These are phyloP conservation scores for Falco columbarius DNA, from an alignment of 2,797 vertebrate species.

Conservation along the genomic window DNA sequence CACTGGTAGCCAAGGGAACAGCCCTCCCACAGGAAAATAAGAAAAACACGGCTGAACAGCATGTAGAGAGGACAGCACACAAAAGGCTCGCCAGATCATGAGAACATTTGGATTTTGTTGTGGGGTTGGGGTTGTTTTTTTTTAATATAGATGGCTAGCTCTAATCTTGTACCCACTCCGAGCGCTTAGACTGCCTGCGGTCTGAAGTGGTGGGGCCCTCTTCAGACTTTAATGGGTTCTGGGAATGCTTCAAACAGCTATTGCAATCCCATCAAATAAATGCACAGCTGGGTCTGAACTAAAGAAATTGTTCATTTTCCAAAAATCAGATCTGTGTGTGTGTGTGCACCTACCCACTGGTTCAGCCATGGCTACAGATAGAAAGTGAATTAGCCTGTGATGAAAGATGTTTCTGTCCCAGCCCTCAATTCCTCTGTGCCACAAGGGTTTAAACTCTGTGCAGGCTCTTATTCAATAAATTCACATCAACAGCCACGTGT, in stretches of 20 bases:
- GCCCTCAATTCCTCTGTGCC: not conserved
- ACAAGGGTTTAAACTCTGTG: not conserved
- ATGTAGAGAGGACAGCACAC: not conserved
- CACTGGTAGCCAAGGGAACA: slow-evolving; percentile 55
- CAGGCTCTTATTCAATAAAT: not conserved
- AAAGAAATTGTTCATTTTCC: not conserved
- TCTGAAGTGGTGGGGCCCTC: not conserved
- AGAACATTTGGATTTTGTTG: slow-evolving; percentile 13
- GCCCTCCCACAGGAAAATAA: not conserved
- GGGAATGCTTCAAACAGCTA: slow-evolving; percentile 16
- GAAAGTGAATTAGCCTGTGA: not conserved
- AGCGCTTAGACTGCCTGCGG: not conserved
- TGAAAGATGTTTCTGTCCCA: not conserved
- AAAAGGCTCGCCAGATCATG: not conserved
- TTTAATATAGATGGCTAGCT: not conserved
- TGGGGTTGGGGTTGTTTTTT: not conserved
- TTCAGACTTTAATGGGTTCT: slow-evolving; percentile 43
- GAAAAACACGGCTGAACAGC: not conserved
- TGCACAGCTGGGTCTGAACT: not conserved
- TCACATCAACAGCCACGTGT: not conserved
- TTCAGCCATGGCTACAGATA: not conserved
- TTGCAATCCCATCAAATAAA: not conserved
- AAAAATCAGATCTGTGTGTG: not conserved
- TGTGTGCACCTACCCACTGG: no score
- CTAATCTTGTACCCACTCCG: not conserved